Conservation (phyloP, 2,888 invertebrate species). For the Encarsia formosa region DNA sequence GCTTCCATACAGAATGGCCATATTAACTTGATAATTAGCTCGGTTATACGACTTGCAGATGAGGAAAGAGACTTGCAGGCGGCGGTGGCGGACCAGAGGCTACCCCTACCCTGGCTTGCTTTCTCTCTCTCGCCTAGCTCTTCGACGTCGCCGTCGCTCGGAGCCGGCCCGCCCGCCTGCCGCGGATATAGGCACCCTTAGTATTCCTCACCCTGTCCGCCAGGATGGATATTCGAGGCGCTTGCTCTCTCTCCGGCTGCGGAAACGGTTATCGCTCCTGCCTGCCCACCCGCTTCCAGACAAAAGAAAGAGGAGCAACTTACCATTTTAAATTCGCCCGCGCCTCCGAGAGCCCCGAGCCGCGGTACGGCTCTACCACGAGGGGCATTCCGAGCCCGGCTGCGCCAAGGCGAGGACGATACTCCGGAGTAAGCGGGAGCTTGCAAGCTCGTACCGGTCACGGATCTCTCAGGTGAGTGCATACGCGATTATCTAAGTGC, state of each 20-base stretch:
- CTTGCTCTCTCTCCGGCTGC: conserved; percentile 7
- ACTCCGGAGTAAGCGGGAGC: too few species aligned
- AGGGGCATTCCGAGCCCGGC: conserved; percentile 30
- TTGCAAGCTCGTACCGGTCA: too few species aligned
- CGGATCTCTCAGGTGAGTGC: too few species aligned
- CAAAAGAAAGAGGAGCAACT: too few species aligned
- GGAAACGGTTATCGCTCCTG: conserved; percentile 27
- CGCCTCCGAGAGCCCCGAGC: conserved; percentile 10
- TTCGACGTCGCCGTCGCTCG: conserved; percentile 35
- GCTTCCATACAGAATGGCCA: conserved; percentile 71
- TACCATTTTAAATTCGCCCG: conserved; percentile 38
- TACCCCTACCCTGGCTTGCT: conserved; percentile 50
- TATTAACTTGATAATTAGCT: conserved; percentile 89
- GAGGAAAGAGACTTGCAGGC: conserved; percentile 64
- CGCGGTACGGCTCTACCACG: too few species aligned
- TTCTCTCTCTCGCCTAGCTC: conserved; percentile 34
- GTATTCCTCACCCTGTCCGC: conserved; percentile 50
- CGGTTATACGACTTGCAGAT: conserved; percentile 87
- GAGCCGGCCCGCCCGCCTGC: not conserved
- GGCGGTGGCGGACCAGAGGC: conserved; percentile 52
- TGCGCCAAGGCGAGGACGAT: conserved; percentile 35
- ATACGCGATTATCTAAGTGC: too few species aligned
- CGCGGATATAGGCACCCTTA: conserved; percentile 10
- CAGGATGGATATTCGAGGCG: conserved; percentile 34
- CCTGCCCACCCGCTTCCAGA: not conserved